Evolutionary conservation across 2,797 vertebrate genomes (phyloP), one percentile per base, ranked within the genome.

Genomic region (Onychomys leucogaster): DNA sequence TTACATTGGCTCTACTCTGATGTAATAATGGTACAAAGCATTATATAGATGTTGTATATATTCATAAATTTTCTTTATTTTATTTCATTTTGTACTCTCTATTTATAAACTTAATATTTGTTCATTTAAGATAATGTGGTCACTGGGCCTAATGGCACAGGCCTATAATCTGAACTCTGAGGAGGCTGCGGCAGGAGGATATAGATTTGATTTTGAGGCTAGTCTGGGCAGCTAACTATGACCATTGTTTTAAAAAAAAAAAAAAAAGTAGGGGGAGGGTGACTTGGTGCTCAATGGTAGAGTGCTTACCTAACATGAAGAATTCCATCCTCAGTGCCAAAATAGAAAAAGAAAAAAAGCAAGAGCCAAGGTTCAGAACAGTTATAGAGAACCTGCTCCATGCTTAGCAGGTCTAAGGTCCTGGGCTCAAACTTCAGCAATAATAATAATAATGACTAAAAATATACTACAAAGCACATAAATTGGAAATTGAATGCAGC

Each of bases 1-100:
- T 41, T 63, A 78, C 21, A 75, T 16, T 87, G 67, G 78, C 91
- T 96, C 34, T 80, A 77, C 84, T 96, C 89, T 43, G n/a, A 93
- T 88, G 43, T 55, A 55, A 75, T 52, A 94, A 19, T 84, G 63
- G 43, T 94, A 32, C 78, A 89, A 92, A 96, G 96, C 37, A 52
- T 43, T 63, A 55, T 11, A 46, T 71, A 92, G 82, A 94, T 89
- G 32, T 13, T 67, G 55, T 55, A 10, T 43, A 49, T 69, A 55
- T 81, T 92, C 81, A 32, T 55, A 78, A 49, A 76, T n/a, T 88
- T 65, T 52, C 37, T 93, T 4, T 41, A 78, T 71, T 94, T 89
- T 95, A 89, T 83, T 84, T 95, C 49, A 94, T 69, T 85, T 90
- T 90, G 67, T 71, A 85, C 61, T 94, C 80, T 91, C 84, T 90